These are phyloP conservation scores for Trachelus troglodyta DNA, from an alignment of 2,888 invertebrate genomes.

Conservation along the genomic window DNA sequence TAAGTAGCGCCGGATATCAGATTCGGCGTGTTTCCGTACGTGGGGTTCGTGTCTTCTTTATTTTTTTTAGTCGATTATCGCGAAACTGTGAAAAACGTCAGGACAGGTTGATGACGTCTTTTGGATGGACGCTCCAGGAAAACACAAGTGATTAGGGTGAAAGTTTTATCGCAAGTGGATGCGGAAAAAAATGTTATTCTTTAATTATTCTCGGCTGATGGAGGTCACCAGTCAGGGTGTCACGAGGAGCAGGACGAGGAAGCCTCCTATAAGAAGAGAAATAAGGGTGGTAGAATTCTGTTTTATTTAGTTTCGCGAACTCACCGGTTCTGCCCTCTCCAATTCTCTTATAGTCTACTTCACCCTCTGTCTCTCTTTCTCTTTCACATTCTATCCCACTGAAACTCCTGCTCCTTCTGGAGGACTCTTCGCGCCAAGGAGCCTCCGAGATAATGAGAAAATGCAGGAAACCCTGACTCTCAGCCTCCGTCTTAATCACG, in stretches of 20 bases:
- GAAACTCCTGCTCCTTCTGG: constrained; percentile 15
- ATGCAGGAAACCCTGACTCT: constrained; percentile 41
- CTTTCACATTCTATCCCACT: not conserved
- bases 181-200: not conserved
- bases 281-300: constrained; percentile 21
- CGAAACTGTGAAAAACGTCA: no score
- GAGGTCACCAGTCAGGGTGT: constrained; percentile 17
- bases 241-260: constrained; percentile 3
- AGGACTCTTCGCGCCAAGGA: constrained; percentile 6
- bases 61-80: constrained; percentile 43
- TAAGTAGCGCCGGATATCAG: not conserved
- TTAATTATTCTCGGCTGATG: constrained; percentile 12
- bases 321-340: constrained; percentile 8
- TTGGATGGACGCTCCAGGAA: no score
- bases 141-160: no score
- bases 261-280: not conserved
- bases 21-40: not conserved
- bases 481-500: constrained; percentile 38
- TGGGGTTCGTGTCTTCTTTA: no score
- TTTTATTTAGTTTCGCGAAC: constrained; percentile 37
- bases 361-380: constrained; percentile 4
- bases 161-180: no score
- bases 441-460: constrained; percentile 48
- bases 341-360: not conserved
- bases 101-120: no score